Evolutionary conservation across 2,113 vertebrate species (phyloP), one percentile per base, ranked within the genome.

Genomic region (Tragelaphus strepsiceros): DNA sequence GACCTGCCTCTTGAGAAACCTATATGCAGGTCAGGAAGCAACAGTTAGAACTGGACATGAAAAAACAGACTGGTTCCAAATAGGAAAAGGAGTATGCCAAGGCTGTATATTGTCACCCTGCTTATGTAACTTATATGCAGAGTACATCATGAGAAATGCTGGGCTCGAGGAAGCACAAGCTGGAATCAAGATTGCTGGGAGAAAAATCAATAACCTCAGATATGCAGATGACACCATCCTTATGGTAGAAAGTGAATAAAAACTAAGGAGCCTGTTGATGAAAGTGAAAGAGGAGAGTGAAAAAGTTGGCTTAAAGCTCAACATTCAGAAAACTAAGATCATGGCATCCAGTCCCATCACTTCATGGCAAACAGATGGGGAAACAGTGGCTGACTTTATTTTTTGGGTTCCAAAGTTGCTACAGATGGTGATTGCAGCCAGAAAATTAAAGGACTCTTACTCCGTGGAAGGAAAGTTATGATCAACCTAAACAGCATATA

Each of bases 161-260:
- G 30, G 7, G 7, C 7, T 64, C 0, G 1, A 64, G 3, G 15
- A 64, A 64, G 7, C 30, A n/a, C 7, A n/a, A 64, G 30, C 62
- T 8, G 15, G 7, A n/a, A 64, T 64, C 15, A 17, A 17, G 30
- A n/a, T n/a, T 64, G 30, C 30, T 0, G 0, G 62, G 3, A 64
- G 62, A 64, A 64, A n/a, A 8, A 9, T 4, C 15, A n/a, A 17
- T 64, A 64, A 17, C 30, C 62, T 64, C 15, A 64, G 15, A 64
- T 17, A n/a, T 1, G 0, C 15, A 64, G 62, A n/a, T 64, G 62
- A n/a, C 15, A 64, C 3, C 30, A n/a, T 7, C 30, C 7, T 64
- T 64, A n/a, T 64, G 15, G 7, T 7, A 64, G 15, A n/a, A 64
- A n/a, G 3, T 17, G 15, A n/a, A 64, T 26, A 61, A 14, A 7